Evolutionary conservation across 2,797 vertebrate species (phyloP), one percentile per base, ranked within the genome.

Genomic region (Periophthalmus magnuspinnatus): DNA sequence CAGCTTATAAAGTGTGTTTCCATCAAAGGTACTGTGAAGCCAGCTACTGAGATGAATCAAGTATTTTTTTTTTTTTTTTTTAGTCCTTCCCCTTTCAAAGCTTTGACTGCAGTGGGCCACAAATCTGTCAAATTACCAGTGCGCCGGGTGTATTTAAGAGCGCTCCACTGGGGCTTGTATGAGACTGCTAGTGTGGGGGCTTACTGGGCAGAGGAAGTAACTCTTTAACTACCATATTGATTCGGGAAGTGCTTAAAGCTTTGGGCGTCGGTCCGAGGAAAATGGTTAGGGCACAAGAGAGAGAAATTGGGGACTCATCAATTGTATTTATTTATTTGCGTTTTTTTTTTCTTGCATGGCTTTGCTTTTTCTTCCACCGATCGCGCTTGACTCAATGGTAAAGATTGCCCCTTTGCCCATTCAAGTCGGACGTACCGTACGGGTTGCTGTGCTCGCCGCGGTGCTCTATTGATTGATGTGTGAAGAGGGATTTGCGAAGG

Each of bases 181-280:
- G 71, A 73, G 65, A 76, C 75, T 41, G 11, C 48, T 77, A 45
- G 67, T 70, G 65, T 80, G 85, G 74, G 76, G 65, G 69, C 81
- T 78, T 65, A 69, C 76, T 81, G 71, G 71, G 76, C 86, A 76
- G 34, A 79, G 82, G 84, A 89, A 89, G 84, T 90, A 92, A 85
- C 85, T 88, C 86, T 93, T 92, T 91, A 92, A 92, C 91, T 90
- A 81, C 81, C 65, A 67, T 92, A 93, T 93, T 84, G 92, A 93
- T 93, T 89, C 85, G 71, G 80, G 55, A 70, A 84, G 85, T 80
- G 90, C 82, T 90, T 78, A 86, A 85, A 85, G 83, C 85, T 86
- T 92, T 88, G 86, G 82, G 86, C 81, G 24, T 77, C 81, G 72
- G 77, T 84, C 81, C 87, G 86, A 79, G 75, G 85, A 86, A 89